Evolutionary conservation across 2,797 vertebrate species (phyloP).

Genomic region (Malurus splendens): DNA sequence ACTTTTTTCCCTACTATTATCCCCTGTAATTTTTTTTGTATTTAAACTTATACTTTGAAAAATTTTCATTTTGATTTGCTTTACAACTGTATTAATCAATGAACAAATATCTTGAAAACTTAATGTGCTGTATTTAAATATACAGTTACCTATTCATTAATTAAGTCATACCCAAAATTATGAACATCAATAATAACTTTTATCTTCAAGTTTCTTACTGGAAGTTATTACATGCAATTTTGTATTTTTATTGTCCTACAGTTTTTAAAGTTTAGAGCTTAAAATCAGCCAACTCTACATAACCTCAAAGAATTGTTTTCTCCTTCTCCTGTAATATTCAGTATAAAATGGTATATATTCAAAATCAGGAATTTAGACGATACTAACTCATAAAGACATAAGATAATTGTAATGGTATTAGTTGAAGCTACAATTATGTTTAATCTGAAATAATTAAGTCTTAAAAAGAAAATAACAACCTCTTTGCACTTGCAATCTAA

Average conservation of each 20-base stretch:
- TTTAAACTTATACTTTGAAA: background rate
- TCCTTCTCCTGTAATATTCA: background rate
- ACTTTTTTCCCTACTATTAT: constrained; percentile 10
- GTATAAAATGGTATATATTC: background rate
- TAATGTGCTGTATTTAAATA: background rate
- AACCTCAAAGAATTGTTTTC: background rate
- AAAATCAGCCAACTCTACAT: background rate
- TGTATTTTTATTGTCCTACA: background rate
- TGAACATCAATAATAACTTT: background rate
- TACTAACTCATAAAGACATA: background rate
- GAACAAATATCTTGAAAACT: background rate
- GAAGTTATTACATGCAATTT: background rate
- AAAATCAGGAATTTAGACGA: background rate
- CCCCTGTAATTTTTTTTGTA: background rate
- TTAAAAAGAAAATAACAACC: background rate
- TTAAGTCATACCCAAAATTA: background rate
- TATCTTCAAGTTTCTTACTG: background rate
- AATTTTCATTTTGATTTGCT: background rate
- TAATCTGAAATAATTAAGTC: background rate
- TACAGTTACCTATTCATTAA: background rate
- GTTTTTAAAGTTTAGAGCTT: constrained; percentile 6
- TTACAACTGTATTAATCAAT: background rate
- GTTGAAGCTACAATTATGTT: background rate
- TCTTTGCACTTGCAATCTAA: background rate
- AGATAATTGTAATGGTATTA: background rate